Evolutionary conservation across 1,140 invertebrate species (phyloP).

Genomic region (Leptonema lineaticorne): DNA sequence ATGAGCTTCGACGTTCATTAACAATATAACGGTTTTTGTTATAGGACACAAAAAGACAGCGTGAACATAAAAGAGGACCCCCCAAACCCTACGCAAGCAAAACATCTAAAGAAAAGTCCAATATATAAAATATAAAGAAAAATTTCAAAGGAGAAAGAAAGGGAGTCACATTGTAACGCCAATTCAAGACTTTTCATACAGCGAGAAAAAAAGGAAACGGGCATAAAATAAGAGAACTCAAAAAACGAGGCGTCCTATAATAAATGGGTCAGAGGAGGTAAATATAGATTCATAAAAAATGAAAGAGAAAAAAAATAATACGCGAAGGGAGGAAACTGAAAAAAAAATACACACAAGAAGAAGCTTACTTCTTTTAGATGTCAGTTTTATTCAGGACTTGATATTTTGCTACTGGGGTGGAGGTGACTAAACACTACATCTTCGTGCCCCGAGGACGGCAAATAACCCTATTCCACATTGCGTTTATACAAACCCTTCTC

Average conservation of each 20-base stretch:
- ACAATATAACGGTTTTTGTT: too few relatives aligned
- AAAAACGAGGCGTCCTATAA: background rate
- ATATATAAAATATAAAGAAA: constrained; percentile 1
- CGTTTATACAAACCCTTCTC: background rate
- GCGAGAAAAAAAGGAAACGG: background rate
- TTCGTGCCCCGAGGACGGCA: background rate
- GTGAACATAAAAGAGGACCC: background rate
- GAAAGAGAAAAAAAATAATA: background rate
- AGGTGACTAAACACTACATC: background rate
- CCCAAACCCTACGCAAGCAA: background rate
- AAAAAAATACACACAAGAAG: background rate
- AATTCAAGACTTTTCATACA: background rate
- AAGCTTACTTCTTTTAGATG: background rate
- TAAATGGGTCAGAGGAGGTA: constrained; percentile 10
- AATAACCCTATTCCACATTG: background rate
- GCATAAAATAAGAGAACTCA: background rate
- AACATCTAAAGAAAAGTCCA: background rate
- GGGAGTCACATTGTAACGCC: background rate
- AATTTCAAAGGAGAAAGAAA: background rate
- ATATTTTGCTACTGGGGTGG: background rate
- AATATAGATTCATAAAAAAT: background rate
- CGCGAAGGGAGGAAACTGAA: background rate
- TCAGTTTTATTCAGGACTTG: constrained; percentile 8
- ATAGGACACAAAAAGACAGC: too few relatives aligned
- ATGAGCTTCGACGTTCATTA: too few relatives aligned